Evolutionary conservation across 2,888 invertebrate genomes (phyloP).

Genomic region (Brachyptera risi): DNA sequence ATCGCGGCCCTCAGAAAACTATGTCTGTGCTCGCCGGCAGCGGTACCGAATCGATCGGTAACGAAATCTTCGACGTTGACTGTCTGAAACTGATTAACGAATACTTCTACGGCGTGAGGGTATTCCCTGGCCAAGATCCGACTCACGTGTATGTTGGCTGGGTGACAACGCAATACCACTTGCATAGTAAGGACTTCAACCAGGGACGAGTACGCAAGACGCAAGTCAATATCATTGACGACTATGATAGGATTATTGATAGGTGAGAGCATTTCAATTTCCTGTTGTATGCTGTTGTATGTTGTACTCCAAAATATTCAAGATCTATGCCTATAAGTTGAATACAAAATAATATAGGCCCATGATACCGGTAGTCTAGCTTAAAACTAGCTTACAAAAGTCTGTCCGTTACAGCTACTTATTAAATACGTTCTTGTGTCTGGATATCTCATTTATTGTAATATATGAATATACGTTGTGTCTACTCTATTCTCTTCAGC

Average conservation of each 20-base stretch:
- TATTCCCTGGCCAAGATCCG: constrained; percentile 94
- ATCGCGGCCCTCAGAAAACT: constrained; percentile 60
- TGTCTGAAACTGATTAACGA: constrained; percentile 92
- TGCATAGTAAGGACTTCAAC: constrained; percentile 87
- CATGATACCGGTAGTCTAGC: too few relatives aligned
- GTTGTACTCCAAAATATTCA: too few relatives aligned
- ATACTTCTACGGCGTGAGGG: constrained; percentile 86
- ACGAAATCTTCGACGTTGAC: constrained; percentile 82
- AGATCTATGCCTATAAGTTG: too few relatives aligned
- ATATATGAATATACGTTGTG: too few relatives aligned
- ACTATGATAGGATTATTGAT: constrained; percentile 71
- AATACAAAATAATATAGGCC: too few relatives aligned
- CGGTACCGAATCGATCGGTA: constrained; percentile 74
- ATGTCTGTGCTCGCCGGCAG: constrained; percentile 66
- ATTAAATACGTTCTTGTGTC: too few relatives aligned
- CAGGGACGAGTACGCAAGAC: constrained; percentile 79
- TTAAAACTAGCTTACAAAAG: too few relatives aligned
- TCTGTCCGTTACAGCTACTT: too few relatives aligned
- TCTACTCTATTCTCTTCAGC: too few relatives aligned
- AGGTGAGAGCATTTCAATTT: constrained; percentile 51
- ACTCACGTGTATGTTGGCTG: constrained; percentile 96
- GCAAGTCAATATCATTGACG: constrained; percentile 75
- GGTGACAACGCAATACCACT: constrained; percentile 97
- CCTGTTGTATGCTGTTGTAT: too few relatives aligned
- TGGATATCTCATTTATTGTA: too few relatives aligned